Evolutionary conservation across 2,113 vertebrate genomes (phyloP), one percentile per base, ranked within the genome.

Genomic region (Daphoenositta chrysoptera): DNA sequence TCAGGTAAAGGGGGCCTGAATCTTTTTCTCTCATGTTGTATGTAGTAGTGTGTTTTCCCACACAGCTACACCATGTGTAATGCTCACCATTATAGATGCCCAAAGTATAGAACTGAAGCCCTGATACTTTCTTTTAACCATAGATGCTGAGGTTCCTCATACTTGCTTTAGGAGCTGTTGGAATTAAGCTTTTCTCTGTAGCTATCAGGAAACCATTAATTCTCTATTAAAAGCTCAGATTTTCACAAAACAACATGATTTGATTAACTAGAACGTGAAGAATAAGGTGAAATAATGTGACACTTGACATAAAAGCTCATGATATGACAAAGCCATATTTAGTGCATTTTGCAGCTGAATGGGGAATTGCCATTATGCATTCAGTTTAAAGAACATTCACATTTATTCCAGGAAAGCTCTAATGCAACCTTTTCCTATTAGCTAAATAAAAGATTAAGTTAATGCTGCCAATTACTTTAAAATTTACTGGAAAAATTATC

Each of bases 321-420:
- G 87, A 78, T 75, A 68, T 65, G 73, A 75, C 81, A 93, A 82
- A 87, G 63, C 80, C 30, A 5, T 87, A 47, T 92, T 92, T 71
- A 94, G 81, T 42, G 28, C 65, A 60, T 83, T 75, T 92, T n/a
- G 60, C 81, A 87, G 68, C 83, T 90, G 76, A 94, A 86, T 13
- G 33, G 61, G 60, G 54, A 92, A 60, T 91, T 73, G 40, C 27
- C 56, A 65, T 89, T 88, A 92, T 28, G 51, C 6, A 20, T 70
- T 80, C 13, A 15, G 68, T 89, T 90, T 92, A 92, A 83, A 93
- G 80, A 83, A 92, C 47, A 37, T 70, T 93, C 76, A 81, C 18
- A 68, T 87, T 96, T 92, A 89, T 96, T 96, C 91, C 89, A 95
- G 81, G 73, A 94, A 89, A 91, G 76, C 72, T 90, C 90, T 90